Evolutionary conservation across 2,888 invertebrate species (phyloP), one percentile per base, ranked within the genome.

Genomic region (Cordilura impudica): DNA sequence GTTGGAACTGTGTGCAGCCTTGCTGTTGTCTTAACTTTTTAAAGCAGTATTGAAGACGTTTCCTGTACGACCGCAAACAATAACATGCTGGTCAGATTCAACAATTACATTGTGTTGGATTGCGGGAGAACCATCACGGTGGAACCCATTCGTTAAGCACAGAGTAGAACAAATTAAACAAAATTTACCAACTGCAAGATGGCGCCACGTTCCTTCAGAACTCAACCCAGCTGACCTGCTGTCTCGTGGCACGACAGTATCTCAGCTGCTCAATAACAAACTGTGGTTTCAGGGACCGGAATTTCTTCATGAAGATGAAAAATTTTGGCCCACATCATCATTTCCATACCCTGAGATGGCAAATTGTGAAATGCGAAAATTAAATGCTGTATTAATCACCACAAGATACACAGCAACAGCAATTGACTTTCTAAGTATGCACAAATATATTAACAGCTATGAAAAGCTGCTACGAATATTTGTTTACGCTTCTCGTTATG

Each of bases 361-460:
- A 26, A 26, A 26, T 26, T 26, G 3, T 5, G 26, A 26, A 26
- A 3, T 26, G 26, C 26, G 26, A 26, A 26, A 26, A 6, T 26
- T n/a, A n/a, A n/a, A n/a, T n/a, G 6, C 26, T 26, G 6, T 26
- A 26, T 6, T 26, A 3, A 6, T 26, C 3, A 5, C 26, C 3
- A 26, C 26, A 26, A 26, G 4, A 26, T 5, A 26, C 3, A 26
- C 26, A 26, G n/a, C n/a, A n/a, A n/a, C n/a, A n/a, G n/a, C n/a
- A n/a, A n/a, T 26, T 6, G 26, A 26, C 23, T n/a, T 69, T 2
- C 12, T 58, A 14, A 8, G 49, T 47, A 21, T 58, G 2, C 23
- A 61, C 16, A 75, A 75, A 60, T 58, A 70, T 16, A 45, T 76
- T 43, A 76, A 70, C 19, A 76, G 19, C 43, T 76, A 76, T 31